Evolutionary conservation across 2,888 invertebrate species (phyloP).

Genomic region (Platerodrilus igneus): DNA sequence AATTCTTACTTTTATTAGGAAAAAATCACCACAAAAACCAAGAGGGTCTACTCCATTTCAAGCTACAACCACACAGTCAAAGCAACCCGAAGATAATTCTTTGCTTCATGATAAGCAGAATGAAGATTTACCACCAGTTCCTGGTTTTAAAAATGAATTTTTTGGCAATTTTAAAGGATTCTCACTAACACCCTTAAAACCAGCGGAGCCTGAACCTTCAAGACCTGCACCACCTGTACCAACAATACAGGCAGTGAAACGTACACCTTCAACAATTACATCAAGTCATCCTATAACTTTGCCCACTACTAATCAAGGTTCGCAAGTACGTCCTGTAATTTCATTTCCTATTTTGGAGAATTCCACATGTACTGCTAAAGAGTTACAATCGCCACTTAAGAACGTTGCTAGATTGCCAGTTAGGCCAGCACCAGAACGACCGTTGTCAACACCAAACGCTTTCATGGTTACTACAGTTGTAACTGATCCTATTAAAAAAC

Average conservation of each 20-base stretch:
- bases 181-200: slow-evolving; percentile 59
- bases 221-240: slow-evolving; percentile 61
- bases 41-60: slow-evolving; percentile 42
- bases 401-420: slow-evolving; percentile 57
- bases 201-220: slow-evolving; percentile 40
- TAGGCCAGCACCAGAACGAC: slow-evolving; percentile 58
- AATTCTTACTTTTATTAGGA: slow-evolving; percentile 33
- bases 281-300: slow-evolving; percentile 50
- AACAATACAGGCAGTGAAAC: slow-evolving; percentile 48
- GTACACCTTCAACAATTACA: slow-evolving; percentile 23
- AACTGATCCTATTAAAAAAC: slow-evolving; percentile 49
- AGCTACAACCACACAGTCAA: slow-evolving; percentile 43
- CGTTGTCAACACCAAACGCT: slow-evolving; percentile 50
- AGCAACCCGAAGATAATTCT: slow-evolving; percentile 66
- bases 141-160: slow-evolving; percentile 54
- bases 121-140: slow-evolving; percentile 34
- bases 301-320: slow-evolving; percentile 61
- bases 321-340: slow-evolving; percentile 67
- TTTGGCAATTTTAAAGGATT: slow-evolving; percentile 87
- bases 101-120: slow-evolving; percentile 60
- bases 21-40: slow-evolving; percentile 45
- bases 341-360: slow-evolving; percentile 77
- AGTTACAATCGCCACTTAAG: slow-evolving; percentile 61
- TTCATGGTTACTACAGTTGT: slow-evolving; percentile 38
- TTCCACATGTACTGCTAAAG: slow-evolving; percentile 75